phyloP scores from a whole-genome alignment of 2,888 invertebrate genomes.

The Plemyria rubiginata region DNA sequence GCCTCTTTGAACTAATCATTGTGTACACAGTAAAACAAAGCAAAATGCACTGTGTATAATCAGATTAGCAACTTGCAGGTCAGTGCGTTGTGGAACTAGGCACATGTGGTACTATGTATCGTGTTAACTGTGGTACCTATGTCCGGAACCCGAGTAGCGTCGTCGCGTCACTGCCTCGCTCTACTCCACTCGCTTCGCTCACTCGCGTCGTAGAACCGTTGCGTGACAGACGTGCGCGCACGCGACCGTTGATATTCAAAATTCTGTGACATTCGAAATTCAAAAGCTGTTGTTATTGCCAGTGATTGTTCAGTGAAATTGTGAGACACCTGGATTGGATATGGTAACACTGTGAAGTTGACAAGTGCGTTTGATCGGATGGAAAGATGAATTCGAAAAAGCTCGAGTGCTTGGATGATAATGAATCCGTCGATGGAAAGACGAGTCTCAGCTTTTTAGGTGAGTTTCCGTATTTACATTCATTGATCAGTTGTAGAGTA shows the following conservation, averaged over 20 bases:
- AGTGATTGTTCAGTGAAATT: slow-evolving; percentile 44
- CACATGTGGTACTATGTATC: slow-evolving; percentile 42
- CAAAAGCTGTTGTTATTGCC: slow-evolving; percentile 33
- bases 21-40: slow-evolving; percentile 50
- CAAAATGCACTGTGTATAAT: slow-evolving; percentile 66
- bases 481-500: slow-evolving; percentile 29
- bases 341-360: slow-evolving; percentile 46
- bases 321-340: slow-evolving; percentile 34
- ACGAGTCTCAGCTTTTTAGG: slow-evolving; percentile 82
- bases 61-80: slow-evolving; percentile 76
- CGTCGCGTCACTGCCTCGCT: slow-evolving; percentile 60
- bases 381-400: slow-evolving; percentile 81
- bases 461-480: slow-evolving; percentile 51
- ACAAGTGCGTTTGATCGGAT: slow-evolving; percentile 74
- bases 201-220: slow-evolving; percentile 72
- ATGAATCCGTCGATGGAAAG: slow-evolving; percentile 77
- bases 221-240: slow-evolving; percentile 65
- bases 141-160: slow-evolving; percentile 41
- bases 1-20: slow-evolving; percentile 44
- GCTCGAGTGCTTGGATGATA: slow-evolving; percentile 77
- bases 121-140: slow-evolving; percentile 31
- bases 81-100: slow-evolving; percentile 68
- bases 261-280: slow-evolving; percentile 52
- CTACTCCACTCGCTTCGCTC: slow-evolving; percentile 39
- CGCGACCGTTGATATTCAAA: slow-evolving; percentile 67